Evolutionary conservation across 2,888 invertebrate species (phyloP).

Genomic region (Horisme vitalbata): DNA sequence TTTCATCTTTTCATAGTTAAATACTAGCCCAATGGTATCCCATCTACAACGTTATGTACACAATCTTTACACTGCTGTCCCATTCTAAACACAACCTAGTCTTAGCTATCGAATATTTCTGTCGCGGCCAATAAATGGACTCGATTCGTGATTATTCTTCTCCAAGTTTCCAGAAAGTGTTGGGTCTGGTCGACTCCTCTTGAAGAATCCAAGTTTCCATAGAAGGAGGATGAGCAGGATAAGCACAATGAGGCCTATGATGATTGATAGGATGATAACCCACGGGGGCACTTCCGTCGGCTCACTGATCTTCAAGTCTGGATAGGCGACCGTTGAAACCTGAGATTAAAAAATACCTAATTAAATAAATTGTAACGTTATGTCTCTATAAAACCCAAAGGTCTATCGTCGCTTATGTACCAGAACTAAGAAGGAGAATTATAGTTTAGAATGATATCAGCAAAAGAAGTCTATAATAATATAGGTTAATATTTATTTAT

Average conservation of each 20-base stretch:
- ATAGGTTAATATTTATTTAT: too few relatives aligned
- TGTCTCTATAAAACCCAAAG: too few relatives aligned
- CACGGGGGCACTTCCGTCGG: conserved; percentile 91
- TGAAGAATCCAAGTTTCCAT: conserved; percentile 96
- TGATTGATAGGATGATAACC: conserved; percentile 92
- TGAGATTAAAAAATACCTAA: conserved; percentile 51
- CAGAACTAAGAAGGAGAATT: too few relatives aligned
- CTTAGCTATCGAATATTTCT: conserved; percentile 74
- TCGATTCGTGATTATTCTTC: conserved; percentile 87
- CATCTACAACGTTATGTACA: conserved; percentile 33
- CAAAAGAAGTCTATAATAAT: too few relatives aligned
- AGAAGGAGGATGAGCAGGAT: conserved; percentile 90
- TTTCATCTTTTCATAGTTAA: not conserved
- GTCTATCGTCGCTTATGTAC: too few relatives aligned
- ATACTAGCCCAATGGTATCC: conserved; percentile 22
- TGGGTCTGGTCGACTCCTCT: conserved; percentile 91
- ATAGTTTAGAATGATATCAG: too few relatives aligned
- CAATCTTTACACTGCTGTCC: conserved; percentile 38
- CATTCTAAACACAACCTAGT: conserved; percentile 32
- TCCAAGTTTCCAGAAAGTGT: conserved; percentile 91
- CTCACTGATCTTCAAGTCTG: conserved; percentile 89
- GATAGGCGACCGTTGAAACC: conserved; percentile 93
- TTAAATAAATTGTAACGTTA: too few relatives aligned
- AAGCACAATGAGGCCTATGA: conserved; percentile 92
- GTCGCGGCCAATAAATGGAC: conserved; percentile 82